Conservation (phyloP, 1,140 invertebrate species). For the Caenorhabditis remanei region DNA sequence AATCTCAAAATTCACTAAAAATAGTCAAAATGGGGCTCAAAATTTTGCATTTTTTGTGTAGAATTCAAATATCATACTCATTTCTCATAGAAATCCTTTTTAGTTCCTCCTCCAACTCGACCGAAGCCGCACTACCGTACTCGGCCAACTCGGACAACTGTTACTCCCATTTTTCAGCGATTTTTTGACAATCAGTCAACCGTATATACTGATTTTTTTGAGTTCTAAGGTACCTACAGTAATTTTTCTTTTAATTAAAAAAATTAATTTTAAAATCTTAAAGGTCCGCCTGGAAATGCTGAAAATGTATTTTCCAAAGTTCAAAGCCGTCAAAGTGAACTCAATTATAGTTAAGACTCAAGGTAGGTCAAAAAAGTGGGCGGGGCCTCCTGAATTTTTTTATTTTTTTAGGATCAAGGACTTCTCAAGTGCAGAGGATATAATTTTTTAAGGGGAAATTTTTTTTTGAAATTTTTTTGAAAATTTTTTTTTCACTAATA, state of each 20-base stretch:
- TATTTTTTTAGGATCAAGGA: not conserved
- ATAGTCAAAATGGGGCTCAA: not conserved
- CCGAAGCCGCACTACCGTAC: not conserved
- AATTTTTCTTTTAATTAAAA: too few relatives aligned
- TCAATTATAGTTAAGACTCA: not conserved
- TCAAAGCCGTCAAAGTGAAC: not conserved
- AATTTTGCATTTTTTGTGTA: not conserved
- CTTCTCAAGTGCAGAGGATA: not conserved
- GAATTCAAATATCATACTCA: too few relatives aligned
- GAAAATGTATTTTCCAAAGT: not conserved
- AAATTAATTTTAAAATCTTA: not conserved
- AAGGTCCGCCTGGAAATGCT: slow-evolving; percentile 1
- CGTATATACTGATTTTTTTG: slow-evolving; percentile 12
- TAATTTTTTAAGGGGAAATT: not conserved
- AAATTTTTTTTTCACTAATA: not conserved
- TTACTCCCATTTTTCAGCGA: slow-evolving; percentile 25
- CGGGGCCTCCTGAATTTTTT: not conserved
- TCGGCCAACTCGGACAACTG: not conserved
- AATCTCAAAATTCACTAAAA: too few relatives aligned
- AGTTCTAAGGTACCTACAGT: not conserved
- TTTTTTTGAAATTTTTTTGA: not conserved
- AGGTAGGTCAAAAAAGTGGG: not conserved
- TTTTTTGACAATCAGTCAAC: slow-evolving; percentile 6
- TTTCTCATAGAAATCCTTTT: too few relatives aligned
- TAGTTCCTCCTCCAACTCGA: slow-evolving; percentile 18